Evolutionary conservation across 2,797 vertebrate species (phyloP).

Genomic region (Podarcis siculus): DNA sequence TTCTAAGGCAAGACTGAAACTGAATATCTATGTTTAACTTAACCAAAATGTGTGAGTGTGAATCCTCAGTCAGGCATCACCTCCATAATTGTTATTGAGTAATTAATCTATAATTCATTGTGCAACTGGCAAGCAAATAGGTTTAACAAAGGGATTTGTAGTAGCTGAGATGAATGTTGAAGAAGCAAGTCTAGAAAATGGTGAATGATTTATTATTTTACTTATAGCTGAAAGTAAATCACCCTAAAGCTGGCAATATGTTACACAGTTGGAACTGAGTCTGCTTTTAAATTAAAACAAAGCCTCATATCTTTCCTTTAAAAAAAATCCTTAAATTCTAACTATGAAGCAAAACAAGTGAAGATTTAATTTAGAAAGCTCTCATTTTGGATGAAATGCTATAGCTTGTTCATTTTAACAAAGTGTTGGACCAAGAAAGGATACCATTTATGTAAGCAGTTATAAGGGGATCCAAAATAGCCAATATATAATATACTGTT

Average conservation of each 20-base stretch:
- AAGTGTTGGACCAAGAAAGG: neutral
- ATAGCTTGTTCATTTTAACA: conserved; percentile 47
- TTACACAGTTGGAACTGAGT: conserved; percentile 47
- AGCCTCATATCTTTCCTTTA: conserved; percentile 45
- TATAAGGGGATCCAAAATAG: neutral
- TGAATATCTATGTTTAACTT: conserved; percentile 56
- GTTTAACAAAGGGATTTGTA: conserved; percentile 57
- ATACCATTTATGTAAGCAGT: neutral
- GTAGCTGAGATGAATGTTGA: conserved; percentile 47
- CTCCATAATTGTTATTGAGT: conserved; percentile 53
- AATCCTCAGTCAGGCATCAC: conserved; percentile 56
- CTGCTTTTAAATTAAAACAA: conserved; percentile 54
- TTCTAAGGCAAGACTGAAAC: conserved; percentile 58
- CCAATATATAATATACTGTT: neutral
- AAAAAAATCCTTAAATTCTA: conserved; percentile 25
- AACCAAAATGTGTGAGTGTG: conserved; percentile 39
- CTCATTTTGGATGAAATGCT: conserved; percentile 35
- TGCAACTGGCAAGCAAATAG: conserved; percentile 56
- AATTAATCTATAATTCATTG: conserved; percentile 66
- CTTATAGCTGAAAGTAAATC: conserved; percentile 58
- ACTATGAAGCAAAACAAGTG: conserved; percentile 53
- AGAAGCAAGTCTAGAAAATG: conserved; percentile 53
- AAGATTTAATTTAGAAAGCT: conserved; percentile 35
- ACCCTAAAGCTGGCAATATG: conserved; percentile 24
- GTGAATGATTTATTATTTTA: conserved; percentile 64